A percentile compares a stretch with the other conserved stretches of the same genome.
phyloP scores from a whole-genome alignment of 1,140 invertebrate genomes.

The Charaxes varanes region DNA sequence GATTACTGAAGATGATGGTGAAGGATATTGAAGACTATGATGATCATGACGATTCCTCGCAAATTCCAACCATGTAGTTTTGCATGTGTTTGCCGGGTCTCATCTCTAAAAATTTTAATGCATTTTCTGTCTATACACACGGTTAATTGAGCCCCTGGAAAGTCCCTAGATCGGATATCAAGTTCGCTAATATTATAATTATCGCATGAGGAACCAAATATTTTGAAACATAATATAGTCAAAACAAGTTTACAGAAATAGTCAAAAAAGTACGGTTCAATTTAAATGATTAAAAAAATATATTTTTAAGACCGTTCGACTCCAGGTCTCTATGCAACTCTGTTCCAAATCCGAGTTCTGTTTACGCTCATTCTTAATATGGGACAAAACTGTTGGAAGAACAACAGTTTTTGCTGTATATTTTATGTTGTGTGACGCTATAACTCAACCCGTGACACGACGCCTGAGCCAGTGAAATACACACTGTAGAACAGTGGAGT shows the following conservation, averaged over 20 bases:
- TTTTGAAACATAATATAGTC: no score
- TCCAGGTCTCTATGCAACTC: constrained; percentile 25
- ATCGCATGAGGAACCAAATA: no score
- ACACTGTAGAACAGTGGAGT: constrained; percentile 36
- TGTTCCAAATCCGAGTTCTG: constrained; percentile 64
- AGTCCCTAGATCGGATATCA: no score
- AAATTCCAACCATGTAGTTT: no score
- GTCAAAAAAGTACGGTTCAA: background rate
- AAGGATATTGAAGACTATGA: no score
- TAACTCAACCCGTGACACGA: constrained; percentile 57
- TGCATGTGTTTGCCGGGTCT: no score
- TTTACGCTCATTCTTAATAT: constrained; percentile 69
- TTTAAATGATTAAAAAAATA: background rate
- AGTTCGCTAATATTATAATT: no score
- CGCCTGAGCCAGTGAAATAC: constrained; percentile 55
- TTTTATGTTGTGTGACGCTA: constrained; percentile 70
- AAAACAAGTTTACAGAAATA: background rate
- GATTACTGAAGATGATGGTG: no score
- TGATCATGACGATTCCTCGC: no score
- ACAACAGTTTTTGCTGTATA: constrained; percentile 70
- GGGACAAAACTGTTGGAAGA: constrained; percentile 69
- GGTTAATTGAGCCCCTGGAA: no score
- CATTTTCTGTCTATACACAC: no score
- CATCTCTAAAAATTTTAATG: background rate
- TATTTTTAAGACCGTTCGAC: constrained; percentile 16